Evolutionary conservation across 2,888 invertebrate genomes (phyloP).

Genomic region (Gastracanthus pulcherrimus): DNA sequence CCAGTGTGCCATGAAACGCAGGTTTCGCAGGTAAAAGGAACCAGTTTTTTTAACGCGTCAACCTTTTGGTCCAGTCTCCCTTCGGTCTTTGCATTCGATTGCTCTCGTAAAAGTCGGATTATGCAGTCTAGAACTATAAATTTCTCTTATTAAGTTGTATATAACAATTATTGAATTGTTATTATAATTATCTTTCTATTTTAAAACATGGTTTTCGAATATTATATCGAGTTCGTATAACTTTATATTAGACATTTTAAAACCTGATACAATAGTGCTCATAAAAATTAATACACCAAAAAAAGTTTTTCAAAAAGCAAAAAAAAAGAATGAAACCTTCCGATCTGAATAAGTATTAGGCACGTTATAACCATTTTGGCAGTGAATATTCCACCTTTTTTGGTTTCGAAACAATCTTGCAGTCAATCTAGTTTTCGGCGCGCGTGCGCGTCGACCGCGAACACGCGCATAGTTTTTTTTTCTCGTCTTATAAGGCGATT

Average conservation of each 20-base stretch:
- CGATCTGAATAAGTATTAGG: background rate
- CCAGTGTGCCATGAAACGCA: background rate
- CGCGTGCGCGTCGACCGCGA: background rate
- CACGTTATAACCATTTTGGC: conserved; percentile 20
- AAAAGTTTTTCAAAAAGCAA: background rate
- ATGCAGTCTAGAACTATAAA: too few relatives aligned
- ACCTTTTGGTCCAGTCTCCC: conserved; percentile 47
- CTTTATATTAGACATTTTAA: too few relatives aligned
- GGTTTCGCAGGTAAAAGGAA: conserved; percentile 37
- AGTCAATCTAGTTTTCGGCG: conserved; percentile 27
- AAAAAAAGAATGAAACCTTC: background rate
- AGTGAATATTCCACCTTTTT: conserved; percentile 5
- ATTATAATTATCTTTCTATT: too few relatives aligned
- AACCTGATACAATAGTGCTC: background rate
- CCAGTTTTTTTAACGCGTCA: conserved; percentile 59
- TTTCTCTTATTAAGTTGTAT: too few relatives aligned
- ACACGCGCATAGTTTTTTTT: too few relatives aligned
- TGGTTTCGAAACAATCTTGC: conserved; percentile 25
- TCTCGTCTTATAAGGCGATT: background rate
- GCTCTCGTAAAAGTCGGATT: background rate
- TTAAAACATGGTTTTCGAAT: too few relatives aligned
- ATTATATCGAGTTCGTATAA: too few relatives aligned
- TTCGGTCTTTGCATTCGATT: conserved; percentile 55
- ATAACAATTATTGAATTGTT: too few relatives aligned
- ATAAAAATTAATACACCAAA: conserved; percentile 25